Conservation (phyloP, 1,140 invertebrate genomes). For the Drosophila obscura region DNA sequence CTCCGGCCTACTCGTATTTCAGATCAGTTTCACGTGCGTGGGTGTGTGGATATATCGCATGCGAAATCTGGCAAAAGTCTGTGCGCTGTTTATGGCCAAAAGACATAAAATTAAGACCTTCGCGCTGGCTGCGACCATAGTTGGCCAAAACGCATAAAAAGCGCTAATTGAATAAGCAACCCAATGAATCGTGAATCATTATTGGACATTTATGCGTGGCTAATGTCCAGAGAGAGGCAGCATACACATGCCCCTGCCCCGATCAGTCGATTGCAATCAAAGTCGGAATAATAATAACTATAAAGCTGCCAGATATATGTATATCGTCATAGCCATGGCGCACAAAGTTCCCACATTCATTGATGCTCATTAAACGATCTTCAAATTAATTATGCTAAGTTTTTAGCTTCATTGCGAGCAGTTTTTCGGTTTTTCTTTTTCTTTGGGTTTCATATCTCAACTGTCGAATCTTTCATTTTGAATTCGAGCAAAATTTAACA, state of each 20-base stretch:
- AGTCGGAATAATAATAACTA: slow-evolving; percentile 14
- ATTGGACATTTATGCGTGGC: slow-evolving; percentile 59
- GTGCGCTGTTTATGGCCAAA: slow-evolving; percentile 65
- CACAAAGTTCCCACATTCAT: slow-evolving; percentile 34
- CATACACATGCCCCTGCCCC: no score
- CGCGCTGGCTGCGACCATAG: slow-evolving; percentile 54
- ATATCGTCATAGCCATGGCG: slow-evolving; percentile 11
- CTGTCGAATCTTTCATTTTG: slow-evolving; percentile 33
- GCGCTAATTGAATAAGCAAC: slow-evolving; percentile 79
- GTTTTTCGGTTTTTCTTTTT: slow-evolving; percentile 11
- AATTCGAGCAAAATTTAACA: slow-evolving; percentile 65
- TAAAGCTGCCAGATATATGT: slow-evolving; percentile 22
- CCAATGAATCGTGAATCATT: slow-evolving; percentile 65
- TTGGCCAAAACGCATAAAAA: slow-evolving; percentile 74
- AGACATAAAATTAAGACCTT: slow-evolving; percentile 74
- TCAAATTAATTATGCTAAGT: slow-evolving; percentile 77
- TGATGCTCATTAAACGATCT: slow-evolving; percentile 39
- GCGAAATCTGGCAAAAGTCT: slow-evolving; percentile 32
- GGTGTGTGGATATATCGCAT: slow-evolving; percentile 32
- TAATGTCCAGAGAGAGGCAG: slow-evolving; percentile 42
- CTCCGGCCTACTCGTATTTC: not conserved
- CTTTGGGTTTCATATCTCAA: slow-evolving; percentile 29
- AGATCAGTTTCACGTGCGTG: slow-evolving; percentile 27
- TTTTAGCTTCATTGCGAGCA: slow-evolving; percentile 64
- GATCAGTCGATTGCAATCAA: slow-evolving; percentile 30